Evolutionary conservation across 2,113 vertebrate genomes (phyloP).

Genomic region (Dipodomys stephensi): DNA sequence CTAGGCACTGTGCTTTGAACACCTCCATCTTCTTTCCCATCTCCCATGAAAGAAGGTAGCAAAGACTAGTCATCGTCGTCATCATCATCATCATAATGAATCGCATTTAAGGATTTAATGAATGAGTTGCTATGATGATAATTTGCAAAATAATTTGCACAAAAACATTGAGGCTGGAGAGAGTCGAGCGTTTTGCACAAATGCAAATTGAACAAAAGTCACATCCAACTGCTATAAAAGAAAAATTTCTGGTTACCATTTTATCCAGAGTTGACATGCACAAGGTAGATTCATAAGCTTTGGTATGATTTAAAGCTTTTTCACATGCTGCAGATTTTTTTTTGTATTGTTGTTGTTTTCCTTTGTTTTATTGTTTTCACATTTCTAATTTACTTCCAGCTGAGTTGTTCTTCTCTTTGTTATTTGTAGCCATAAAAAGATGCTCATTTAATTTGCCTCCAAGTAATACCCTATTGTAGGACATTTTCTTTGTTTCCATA

Average conservation of each 20-base stretch:
- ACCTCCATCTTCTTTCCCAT: background rate
- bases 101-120: conserved; percentile 14
- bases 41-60: background rate
- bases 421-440: conserved; percentile 47
- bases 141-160: background rate
- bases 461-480: background rate
- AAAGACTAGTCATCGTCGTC: background rate
- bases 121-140: background rate
- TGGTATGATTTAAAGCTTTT: conserved; percentile 41
- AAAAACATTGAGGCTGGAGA: background rate
- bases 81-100: background rate
- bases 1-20: background rate
- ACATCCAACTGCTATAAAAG: background rate
- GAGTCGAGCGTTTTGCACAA: background rate
- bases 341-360: background rate
- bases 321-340: background rate
- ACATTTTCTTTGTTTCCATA: conserved; percentile 44
- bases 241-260: background rate
- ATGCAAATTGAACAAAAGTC: conserved; percentile 21
- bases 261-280: background rate
- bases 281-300: background rate
- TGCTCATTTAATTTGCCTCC: conserved; percentile 41
- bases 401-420: conserved; percentile 45
- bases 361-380: conserved; percentile 59
- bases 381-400: conserved; percentile 65